Base-by-base conservation (phyloP, 1,140 invertebrate species). In the Andrena cerasifolii region DNA sequence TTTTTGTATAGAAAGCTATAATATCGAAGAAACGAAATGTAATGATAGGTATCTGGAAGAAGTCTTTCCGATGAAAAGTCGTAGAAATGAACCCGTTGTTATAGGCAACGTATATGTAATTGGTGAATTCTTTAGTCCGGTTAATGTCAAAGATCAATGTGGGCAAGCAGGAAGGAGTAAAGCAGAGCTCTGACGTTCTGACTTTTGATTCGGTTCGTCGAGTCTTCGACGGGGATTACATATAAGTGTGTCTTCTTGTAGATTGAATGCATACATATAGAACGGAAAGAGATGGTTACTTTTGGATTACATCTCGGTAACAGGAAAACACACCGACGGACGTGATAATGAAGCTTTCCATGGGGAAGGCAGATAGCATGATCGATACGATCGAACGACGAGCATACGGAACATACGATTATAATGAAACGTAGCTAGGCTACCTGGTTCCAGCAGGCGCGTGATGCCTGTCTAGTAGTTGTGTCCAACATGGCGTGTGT, bases 401-500 rank as follows among this genome's bases (percentile, higher is more conserved):
- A 24, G 33, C 40, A 24, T 40, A 40, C 33, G 58, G 56, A 59
- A 59, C 56, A 8, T 40, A 74, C 31, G 61, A 71, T 71, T 59
- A 71, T 18, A 31, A 47, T 47, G 67, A 14, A 58, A 71, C 53
- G 68, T 59, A 59, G 12, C 49, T 67, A 56, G 43, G 45, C 74
- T 31, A 49, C 76, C 28, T 58, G 33, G 21, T 18, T 18, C 33
- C 59, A 51, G 49, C 66, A 56, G 47, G 66, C 77, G 76, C 71
- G 45, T 70, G 65, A 71, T 76, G 26, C 75, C 65, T 63, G 51
- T 71, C 62, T 40, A 84, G 83, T 56, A 85, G 79, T 85, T 83
- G 83, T 85, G 79, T 85, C 79, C 84, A 85, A 85, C 73, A 85
- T 85, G 84, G 84, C 84, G 84, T 65, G 43, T 58, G 66, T 76